Conservation (phyloP, 2,797 vertebrate genomes). For the Sebastes dallii region DNA sequence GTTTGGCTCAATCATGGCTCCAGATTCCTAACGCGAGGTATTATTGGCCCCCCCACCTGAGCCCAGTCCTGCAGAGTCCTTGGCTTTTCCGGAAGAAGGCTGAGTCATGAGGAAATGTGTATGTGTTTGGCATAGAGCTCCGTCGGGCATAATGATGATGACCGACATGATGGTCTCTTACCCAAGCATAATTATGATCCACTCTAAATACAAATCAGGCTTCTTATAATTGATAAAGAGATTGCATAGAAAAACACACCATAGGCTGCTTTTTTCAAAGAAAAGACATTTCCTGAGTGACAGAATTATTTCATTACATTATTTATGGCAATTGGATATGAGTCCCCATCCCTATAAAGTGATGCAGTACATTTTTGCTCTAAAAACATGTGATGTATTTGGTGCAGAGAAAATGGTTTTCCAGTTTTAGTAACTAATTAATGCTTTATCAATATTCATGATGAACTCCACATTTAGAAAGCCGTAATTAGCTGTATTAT, state of each 20-base stretch:
- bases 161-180: constrained; percentile 41
- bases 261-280: not conserved
- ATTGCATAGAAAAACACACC: not conserved
- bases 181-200: constrained; percentile 30
- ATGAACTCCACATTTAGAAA: constrained; percentile 79
- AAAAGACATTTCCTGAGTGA: constrained; percentile 1
- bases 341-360: constrained; percentile 28
- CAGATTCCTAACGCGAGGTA: constrained; percentile 18
- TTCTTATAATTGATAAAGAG: constrained; percentile 22
- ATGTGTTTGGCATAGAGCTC: constrained; percentile 51
- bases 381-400: constrained; percentile 80
- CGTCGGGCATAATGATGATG: constrained; percentile 33
- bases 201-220: constrained; percentile 32
- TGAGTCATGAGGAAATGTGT: constrained; percentile 43
- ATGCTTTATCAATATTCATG: constrained; percentile 87
- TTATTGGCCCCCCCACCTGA: constrained; percentile 46
- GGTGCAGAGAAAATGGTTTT: constrained; percentile 78
- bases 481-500: constrained; percentile 77
- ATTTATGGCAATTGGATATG: constrained; percentile 25
- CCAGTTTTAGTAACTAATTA: constrained; percentile 86
- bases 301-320: constrained; percentile 28
- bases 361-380: constrained; percentile 67
- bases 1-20: constrained; percentile 44
- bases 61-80: constrained; percentile 42
- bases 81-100: constrained; percentile 32